Conservation (phyloP, 2,888 invertebrate genomes). For the Phlogophora meticulosa region DNA sequence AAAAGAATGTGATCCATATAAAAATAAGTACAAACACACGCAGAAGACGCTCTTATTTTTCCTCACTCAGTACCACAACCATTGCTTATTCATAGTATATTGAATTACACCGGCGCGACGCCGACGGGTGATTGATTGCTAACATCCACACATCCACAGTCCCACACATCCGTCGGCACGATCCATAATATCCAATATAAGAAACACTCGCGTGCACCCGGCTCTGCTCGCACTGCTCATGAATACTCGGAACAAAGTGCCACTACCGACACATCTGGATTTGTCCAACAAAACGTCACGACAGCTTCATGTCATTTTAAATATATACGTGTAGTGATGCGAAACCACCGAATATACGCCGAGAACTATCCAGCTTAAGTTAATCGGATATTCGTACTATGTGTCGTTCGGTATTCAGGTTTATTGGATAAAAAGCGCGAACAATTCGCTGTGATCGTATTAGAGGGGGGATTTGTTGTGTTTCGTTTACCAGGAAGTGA, state of each 20-base stretch:
- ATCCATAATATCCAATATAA: constrained; percentile 17
- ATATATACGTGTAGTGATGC: constrained; percentile 56
- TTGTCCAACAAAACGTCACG: constrained; percentile 28
- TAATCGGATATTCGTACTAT: constrained; percentile 58
- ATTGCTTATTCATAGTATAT: constrained; percentile 54
- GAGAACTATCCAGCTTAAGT: constrained; percentile 57
- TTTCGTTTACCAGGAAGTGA: constrained; percentile 41
- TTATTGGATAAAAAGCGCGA: constrained; percentile 50
- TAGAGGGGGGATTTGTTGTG: constrained; percentile 40
- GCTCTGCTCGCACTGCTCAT: constrained; percentile 12
- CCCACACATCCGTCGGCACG: constrained; percentile 22
- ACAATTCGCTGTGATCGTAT: constrained; percentile 48
- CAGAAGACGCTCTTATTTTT: constrained; percentile 32
- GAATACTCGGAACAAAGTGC: constrained; percentile 31
- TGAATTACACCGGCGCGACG: constrained; percentile 43
- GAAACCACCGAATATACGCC: constrained; percentile 18
- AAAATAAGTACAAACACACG: constrained; percentile 6
- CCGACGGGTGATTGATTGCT: constrained; percentile 53
- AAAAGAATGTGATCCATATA: not conserved
- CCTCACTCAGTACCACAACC: constrained; percentile 21
- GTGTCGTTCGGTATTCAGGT: constrained; percentile 56
- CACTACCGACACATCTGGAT: constrained; percentile 35
- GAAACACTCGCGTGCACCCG: constrained; percentile 26
- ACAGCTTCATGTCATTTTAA: constrained; percentile 36
- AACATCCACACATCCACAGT: constrained; percentile 24